phyloP scores from a whole-genome alignment of 2,888 invertebrate genomes.

The Perizoma flavofasciatum region DNA sequence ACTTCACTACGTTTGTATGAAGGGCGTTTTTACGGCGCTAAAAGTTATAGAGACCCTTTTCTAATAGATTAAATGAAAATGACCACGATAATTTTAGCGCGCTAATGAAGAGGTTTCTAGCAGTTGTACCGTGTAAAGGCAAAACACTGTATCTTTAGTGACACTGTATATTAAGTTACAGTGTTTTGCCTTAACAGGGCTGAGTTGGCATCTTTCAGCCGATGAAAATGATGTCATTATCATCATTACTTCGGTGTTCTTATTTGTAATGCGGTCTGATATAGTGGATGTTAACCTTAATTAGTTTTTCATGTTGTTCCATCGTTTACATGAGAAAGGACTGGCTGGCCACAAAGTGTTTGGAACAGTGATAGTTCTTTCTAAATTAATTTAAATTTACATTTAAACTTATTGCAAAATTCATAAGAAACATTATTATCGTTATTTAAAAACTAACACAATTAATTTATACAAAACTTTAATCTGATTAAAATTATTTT shows the following conservation, averaged over 20 bases:
- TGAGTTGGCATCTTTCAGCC: no score
- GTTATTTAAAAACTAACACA: not conserved
- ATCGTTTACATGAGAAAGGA: slow-evolving; percentile 60
- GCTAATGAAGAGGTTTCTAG: no score
- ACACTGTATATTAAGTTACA: no score
- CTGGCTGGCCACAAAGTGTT: slow-evolving; percentile 56
- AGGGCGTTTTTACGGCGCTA: no score
- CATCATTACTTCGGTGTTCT: not conserved
- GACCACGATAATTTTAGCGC: no score
- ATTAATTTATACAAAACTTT: not conserved
- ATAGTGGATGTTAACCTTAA: slow-evolving; percentile 14
- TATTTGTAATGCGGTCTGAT: slow-evolving; percentile 24
- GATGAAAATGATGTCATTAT: no score
- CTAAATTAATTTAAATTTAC: slow-evolving; percentile 16
- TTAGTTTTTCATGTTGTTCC: slow-evolving; percentile 43
- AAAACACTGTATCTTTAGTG: no score
- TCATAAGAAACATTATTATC: not conserved
- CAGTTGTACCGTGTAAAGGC: no score
- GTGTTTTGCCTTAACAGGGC: no score
- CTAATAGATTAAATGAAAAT: no score
- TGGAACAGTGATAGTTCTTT: slow-evolving; percentile 26
- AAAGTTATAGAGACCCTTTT: no score
- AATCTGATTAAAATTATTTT: slow-evolving; percentile 8
- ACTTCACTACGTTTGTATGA: no score
- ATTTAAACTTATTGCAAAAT: slow-evolving; percentile 1